Evolutionary conservation across 2,797 vertebrate genomes (phyloP).

Genomic region (Lepus townsendii): DNA sequence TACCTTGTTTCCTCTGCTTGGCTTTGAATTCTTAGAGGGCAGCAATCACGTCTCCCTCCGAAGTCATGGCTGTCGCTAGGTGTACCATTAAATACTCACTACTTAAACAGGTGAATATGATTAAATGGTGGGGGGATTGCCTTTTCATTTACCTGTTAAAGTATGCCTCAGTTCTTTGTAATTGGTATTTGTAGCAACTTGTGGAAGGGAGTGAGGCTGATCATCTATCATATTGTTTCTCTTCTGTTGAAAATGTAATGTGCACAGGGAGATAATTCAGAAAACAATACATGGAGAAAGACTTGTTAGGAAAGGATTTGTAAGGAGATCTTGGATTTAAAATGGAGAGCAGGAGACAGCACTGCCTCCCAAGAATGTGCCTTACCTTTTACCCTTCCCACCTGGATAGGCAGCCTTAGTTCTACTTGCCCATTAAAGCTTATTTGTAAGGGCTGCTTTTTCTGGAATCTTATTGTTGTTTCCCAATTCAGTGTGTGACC

Average conservation of each 20-base stretch:
- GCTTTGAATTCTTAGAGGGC: not conserved
- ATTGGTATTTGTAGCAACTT: constrained; percentile 14
- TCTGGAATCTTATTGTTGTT: constrained; percentile 30
- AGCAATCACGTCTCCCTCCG: not conserved
- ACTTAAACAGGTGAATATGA: not conserved
- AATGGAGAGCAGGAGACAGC: not conserved
- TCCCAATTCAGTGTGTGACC: not conserved
- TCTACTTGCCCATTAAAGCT: not conserved
- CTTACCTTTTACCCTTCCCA: not conserved
- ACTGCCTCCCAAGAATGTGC: not conserved
- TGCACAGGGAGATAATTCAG: not conserved
- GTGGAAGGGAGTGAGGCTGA: constrained; percentile 30
- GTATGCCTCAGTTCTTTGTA: not conserved
- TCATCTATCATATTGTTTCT: constrained; percentile 37
- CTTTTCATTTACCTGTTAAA: not conserved
- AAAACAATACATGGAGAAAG: not conserved
- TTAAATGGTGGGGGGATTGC: not conserved
- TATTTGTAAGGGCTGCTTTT: not conserved
- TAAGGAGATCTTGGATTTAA: not conserved
- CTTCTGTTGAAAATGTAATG: not conserved
- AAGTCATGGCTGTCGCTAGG: not conserved
- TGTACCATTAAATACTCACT: not conserved
- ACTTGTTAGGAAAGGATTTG: not conserved
- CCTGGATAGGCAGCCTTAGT: not conserved
- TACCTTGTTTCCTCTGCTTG: not conserved